Percentiles rank a stretch among this genome's conserved stretches.
phyloP scores from a whole-genome alignment of 64 coral and sea anemone genomes.

The Montipora foliosa region DNA sequence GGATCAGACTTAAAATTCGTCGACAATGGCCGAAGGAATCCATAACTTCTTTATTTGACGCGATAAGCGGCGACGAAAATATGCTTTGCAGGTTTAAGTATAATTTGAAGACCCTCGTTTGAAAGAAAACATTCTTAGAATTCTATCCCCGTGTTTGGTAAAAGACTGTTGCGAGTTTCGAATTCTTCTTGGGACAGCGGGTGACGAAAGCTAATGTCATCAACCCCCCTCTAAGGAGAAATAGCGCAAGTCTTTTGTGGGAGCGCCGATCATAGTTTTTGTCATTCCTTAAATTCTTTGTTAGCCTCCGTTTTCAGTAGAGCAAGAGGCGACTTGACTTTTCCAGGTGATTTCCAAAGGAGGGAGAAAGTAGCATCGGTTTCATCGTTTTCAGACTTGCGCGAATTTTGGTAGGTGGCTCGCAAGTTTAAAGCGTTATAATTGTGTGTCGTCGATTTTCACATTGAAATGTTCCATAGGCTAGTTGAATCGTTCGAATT shows the following conservation, averaged over 20 bases:
- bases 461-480: slow-evolving; percentile 52
- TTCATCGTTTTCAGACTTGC: slow-evolving; percentile 53
- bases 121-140: slow-evolving; percentile 63
- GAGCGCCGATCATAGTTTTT: slow-evolving; percentile 95
- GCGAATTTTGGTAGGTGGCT: slow-evolving; percentile 8
- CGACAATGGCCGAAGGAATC: background rate
- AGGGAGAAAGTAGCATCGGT: slow-evolving; percentile 32
- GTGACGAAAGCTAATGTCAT: slow-evolving; percentile 78
- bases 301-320: slow-evolving; percentile 87
- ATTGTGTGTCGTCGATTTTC: slow-evolving; percentile 27
- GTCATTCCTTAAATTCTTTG: slow-evolving; percentile 98
- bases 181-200: slow-evolving; percentile 88
- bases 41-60: slow-evolving; percentile 17
- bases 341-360: slow-evolving; percentile 62
- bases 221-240: slow-evolving; percentile 96
- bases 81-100: slow-evolving; percentile 51
- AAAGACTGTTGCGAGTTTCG: slow-evolving; percentile 65
- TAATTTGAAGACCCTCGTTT: slow-evolving; percentile 67
- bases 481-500: slow-evolving; percentile 99
- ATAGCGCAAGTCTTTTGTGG: slow-evolving; percentile 96
- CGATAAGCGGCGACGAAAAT: background rate
- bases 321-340: slow-evolving; percentile 67
- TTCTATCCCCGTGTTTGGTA: slow-evolving; percentile 93
- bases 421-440: background rate
- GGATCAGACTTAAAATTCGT: slow-evolving; percentile 55